Conservation (phyloP, 2,113 vertebrate species). For the Haemorhous mexicanus region DNA sequence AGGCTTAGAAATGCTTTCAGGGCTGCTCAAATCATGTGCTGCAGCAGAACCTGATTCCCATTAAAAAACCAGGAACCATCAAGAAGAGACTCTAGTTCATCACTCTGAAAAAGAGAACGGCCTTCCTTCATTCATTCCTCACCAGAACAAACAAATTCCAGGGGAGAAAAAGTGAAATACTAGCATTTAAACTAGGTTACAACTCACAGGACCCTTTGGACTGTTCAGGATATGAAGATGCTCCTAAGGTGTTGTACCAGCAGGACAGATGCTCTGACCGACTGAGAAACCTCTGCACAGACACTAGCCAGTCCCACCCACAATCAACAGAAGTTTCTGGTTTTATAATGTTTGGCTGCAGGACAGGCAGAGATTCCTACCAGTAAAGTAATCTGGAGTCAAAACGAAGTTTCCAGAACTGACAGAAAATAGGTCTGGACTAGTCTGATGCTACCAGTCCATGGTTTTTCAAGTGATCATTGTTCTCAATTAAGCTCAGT, state of each 20-base stretch:
- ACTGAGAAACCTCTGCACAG: background rate
- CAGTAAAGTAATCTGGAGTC: background rate
- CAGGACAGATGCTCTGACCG: background rate
- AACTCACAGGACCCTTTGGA: background rate
- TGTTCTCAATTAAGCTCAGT: background rate
- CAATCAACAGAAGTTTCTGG: fast-evolving
- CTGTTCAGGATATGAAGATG: background rate
- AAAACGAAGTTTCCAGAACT: background rate
- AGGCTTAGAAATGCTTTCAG: slow-evolving; percentile 22
- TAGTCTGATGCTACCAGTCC: background rate
- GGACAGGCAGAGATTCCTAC: background rate
- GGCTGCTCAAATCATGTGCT: background rate
- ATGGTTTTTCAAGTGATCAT: background rate
- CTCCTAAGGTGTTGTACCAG: background rate
- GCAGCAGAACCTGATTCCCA: slow-evolving; percentile 31
- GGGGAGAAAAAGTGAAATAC: background rate
- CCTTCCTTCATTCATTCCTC: background rate
- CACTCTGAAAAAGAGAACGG: background rate
- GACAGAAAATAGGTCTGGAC: background rate
- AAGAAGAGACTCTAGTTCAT: background rate
- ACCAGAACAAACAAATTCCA: background rate
- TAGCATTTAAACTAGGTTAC: background rate
- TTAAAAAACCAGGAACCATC: background rate
- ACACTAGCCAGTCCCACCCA: background rate
- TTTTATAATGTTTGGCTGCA: background rate